Conservation (phyloP, 2,797 vertebrate genomes). For the Urocyon cinereoargenteus region DNA sequence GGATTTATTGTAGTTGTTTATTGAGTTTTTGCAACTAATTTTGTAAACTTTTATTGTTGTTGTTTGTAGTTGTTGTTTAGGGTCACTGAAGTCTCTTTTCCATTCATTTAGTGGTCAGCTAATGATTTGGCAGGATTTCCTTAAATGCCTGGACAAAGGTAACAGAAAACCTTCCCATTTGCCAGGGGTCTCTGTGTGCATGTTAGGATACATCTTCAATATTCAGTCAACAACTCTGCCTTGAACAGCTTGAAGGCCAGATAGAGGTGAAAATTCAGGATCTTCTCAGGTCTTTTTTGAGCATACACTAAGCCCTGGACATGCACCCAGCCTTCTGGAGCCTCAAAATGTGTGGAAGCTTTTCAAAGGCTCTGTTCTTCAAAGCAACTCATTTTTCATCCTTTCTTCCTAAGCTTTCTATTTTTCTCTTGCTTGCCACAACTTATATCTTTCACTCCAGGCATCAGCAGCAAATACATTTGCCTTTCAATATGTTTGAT, state of each 20-base stretch:
- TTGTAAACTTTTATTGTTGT: neutral
- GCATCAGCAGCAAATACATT: neutral
- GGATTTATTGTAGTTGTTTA: neutral
- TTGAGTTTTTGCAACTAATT: neutral
- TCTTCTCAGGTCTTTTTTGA: neutral
- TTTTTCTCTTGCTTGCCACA: neutral
- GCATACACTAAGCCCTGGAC: neutral
- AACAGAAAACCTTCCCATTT: neutral
- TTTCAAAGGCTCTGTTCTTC: neutral
- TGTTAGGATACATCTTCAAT: neutral
- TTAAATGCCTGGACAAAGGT: neutral
- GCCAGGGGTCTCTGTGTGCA: neutral
- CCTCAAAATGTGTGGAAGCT: neutral
- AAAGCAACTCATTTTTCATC: neutral
- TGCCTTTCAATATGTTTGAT: neutral
- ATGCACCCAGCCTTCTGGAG: neutral
- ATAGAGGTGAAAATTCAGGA: neutral
- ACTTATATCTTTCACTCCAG: neutral
- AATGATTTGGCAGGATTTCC: neutral
- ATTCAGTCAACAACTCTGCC: neutral
- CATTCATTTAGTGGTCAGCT: neutral
- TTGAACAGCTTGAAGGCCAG: neutral
- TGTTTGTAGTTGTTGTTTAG: neutral
- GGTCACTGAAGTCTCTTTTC: neutral
- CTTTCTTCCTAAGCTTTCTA: neutral